These are phyloP conservation scores for Noturus placidus DNA, from an alignment of 2,113 vertebrate species.

Conservation along the genomic window DNA sequence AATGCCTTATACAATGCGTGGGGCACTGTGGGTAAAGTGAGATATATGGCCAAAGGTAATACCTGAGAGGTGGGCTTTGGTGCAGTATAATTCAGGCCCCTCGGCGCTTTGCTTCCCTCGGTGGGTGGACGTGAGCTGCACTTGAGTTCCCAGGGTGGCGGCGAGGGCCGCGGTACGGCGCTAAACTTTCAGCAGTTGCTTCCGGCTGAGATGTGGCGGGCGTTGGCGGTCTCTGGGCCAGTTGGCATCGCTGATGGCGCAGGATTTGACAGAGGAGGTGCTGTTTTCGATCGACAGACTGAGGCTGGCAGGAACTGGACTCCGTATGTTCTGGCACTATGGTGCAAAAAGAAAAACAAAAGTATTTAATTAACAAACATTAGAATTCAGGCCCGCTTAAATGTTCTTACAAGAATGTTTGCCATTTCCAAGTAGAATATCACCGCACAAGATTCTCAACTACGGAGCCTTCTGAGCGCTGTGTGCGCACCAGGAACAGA, in stretches of 20 bases:
- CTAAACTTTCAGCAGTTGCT: constrained; percentile 83
- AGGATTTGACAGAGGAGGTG: constrained; percentile 78
- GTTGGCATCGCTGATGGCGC: constrained; percentile 93
- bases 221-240: constrained; percentile 85
- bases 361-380: not conserved
- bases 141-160: constrained; percentile 84
- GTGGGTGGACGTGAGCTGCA: constrained; percentile 75
- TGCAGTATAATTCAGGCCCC: constrained; percentile 76
- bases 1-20: not conserved
- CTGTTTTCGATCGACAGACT: constrained; percentile 73
- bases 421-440: not conserved
- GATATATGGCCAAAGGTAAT: not conserved
- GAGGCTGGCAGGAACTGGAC: constrained; percentile 83
- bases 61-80: constrained; percentile 77
- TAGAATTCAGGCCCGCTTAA: not conserved
- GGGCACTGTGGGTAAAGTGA: not conserved
- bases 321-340: constrained; percentile 88
- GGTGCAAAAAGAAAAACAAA: constrained; percentile 24
- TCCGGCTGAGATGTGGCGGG: constrained; percentile 83
- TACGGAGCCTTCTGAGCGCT: not conserved
- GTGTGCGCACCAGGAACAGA: not conserved
- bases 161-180: constrained; percentile 75
- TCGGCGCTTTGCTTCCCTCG: constrained; percentile 77
- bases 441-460: not conserved
- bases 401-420: not conserved